A percentile compares a stretch with the other conserved stretches of the same genome.
Evolutionary conservation across 2,888 invertebrate species (phyloP).

Genomic region (Stenodera caucasica): DNA sequence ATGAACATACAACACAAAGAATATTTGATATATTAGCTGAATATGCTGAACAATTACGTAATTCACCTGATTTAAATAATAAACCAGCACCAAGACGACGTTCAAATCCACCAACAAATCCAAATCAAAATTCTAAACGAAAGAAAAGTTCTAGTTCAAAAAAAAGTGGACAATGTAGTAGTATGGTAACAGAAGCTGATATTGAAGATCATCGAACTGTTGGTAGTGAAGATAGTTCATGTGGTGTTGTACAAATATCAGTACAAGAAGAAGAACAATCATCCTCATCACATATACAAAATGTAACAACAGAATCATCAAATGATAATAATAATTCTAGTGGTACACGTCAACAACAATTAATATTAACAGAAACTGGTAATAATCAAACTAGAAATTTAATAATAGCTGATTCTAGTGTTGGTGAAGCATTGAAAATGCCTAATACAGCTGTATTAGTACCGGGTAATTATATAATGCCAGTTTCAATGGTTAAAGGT

Average conservation of each 20-base stretch:
- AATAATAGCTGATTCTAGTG: slow-evolving; percentile 62
- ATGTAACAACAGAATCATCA: slow-evolving; percentile 55
- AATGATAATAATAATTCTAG: slow-evolving; percentile 43
- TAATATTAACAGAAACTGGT: slow-evolving; percentile 49
- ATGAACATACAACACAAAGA: slow-evolving; percentile 78
- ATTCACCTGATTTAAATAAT: slow-evolving; percentile 77
- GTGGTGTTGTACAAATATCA: slow-evolving; percentile 64
- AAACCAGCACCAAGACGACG: slow-evolving; percentile 78
- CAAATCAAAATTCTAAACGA: slow-evolving; percentile 70
- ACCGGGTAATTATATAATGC: slow-evolving; percentile 73
- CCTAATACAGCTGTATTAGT: slow-evolving; percentile 69
- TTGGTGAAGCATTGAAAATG: slow-evolving; percentile 67
- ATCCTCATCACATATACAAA: slow-evolving; percentile 53
- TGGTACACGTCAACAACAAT: slow-evolving; percentile 41
- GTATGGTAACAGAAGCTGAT: slow-evolving; percentile 50
- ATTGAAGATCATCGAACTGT: slow-evolving; percentile 71
- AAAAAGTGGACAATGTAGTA: slow-evolving; percentile 55
- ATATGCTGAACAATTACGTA: slow-evolving; percentile 77
- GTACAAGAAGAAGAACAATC: slow-evolving; percentile 63
- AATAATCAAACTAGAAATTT: slow-evolving; percentile 59
- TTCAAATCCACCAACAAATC: slow-evolving; percentile 73
- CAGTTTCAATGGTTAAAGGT: slow-evolving; percentile 72
- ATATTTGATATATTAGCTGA: slow-evolving; percentile 79
- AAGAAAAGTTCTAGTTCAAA: slow-evolving; percentile 67
- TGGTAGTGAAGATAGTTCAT: slow-evolving; percentile 77